These are phyloP conservation scores for Fragum whitleyi DNA, from an alignment of 2,888 invertebrate genomes.

Conservation along the genomic window DNA sequence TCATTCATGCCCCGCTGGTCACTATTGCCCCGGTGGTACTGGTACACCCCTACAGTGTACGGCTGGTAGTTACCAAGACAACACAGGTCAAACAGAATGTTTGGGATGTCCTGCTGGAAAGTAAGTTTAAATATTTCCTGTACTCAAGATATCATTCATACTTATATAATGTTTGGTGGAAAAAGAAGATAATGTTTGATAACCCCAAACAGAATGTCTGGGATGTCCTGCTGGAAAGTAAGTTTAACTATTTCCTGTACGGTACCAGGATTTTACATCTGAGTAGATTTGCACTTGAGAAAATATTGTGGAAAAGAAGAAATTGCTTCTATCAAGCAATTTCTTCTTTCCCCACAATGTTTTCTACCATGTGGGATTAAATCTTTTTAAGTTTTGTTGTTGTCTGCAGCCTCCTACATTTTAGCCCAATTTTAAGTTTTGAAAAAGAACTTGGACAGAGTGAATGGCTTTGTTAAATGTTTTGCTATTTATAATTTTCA, in stretches of 20 bases:
- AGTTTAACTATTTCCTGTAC: conserved; percentile 28
- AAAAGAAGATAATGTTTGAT: neutral
- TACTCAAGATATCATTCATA: neutral
- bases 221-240: conserved; percentile 82
- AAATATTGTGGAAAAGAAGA: conserved; percentile 5
- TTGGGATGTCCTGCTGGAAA: conserved; percentile 81
- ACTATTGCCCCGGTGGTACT: conserved; percentile 80
- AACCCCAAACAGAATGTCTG: conserved; percentile 73
- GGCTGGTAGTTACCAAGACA: conserved; percentile 81
- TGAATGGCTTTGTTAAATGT: too few species aligned
- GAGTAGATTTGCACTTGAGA: neutral
- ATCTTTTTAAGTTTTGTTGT: too few species aligned
- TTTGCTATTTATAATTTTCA: too few species aligned
- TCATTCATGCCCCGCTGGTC: conserved; percentile 82
- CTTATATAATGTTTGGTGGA: too few species aligned
- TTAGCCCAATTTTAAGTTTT: too few species aligned
- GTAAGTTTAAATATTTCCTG: conserved; percentile 70
- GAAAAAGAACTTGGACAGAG: too few species aligned
- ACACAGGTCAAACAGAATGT: conserved; percentile 74
- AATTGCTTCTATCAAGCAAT: conserved; percentile 1
- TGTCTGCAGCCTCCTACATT: too few species aligned
- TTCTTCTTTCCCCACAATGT: conserved; percentile 1
- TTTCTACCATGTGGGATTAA: neutral
- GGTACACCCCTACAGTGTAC: conserved; percentile 77
- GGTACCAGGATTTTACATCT: neutral